A percentile compares a stretch with the other conserved stretches of the same genome.
phyloP scores from a whole-genome alignment of 1,140 invertebrate genomes.

The Euborellia annulipes region DNA sequence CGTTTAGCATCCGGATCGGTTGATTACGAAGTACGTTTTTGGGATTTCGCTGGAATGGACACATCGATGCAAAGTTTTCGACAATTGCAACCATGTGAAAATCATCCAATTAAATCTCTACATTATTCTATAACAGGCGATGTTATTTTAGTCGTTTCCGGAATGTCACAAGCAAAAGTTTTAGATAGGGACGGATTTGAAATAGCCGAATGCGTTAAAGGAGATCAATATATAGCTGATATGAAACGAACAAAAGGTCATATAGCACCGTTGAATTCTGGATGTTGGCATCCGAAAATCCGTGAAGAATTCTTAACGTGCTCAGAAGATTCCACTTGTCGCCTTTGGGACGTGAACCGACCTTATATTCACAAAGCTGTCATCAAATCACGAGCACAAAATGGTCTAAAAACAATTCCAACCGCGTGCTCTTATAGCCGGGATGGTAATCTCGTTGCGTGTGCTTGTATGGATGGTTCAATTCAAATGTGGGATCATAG shows the following conservation, averaged over 20 bases:
- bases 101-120: slow-evolving; percentile 79
- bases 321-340: slow-evolving; percentile 78
- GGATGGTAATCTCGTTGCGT: slow-evolving; percentile 78
- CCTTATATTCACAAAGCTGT: slow-evolving; percentile 63
- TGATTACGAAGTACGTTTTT: slow-evolving; percentile 92
- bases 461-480: slow-evolving; percentile 88
- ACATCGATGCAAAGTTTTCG: slow-evolving; percentile 75
- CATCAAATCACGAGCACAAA: slow-evolving; percentile 77
- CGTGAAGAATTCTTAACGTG: slow-evolving; percentile 91
- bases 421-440: slow-evolving; percentile 68
- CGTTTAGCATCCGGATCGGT: slow-evolving; percentile 81
- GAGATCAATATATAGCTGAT: slow-evolving; percentile 92
- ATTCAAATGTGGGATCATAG: slow-evolving; percentile 97
- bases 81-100: slow-evolving; percentile 84
- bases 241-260: slow-evolving; percentile 93
- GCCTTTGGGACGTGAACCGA: slow-evolving; percentile 75
- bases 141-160: slow-evolving; percentile 83
- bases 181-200: slow-evolving; percentile 93
- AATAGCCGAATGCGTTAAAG: slow-evolving; percentile 86
- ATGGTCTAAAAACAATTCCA: slow-evolving; percentile 78
- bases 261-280: slow-evolving; percentile 75
- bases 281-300: slow-evolving; percentile 84
- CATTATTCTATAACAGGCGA: slow-evolving; percentile 92
- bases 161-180: slow-evolving; percentile 81
- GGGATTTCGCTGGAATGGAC: slow-evolving; percentile 99